Base-by-base conservation (phyloP, 2,888 invertebrate species). In the Zygaena filipendulae region DNA sequence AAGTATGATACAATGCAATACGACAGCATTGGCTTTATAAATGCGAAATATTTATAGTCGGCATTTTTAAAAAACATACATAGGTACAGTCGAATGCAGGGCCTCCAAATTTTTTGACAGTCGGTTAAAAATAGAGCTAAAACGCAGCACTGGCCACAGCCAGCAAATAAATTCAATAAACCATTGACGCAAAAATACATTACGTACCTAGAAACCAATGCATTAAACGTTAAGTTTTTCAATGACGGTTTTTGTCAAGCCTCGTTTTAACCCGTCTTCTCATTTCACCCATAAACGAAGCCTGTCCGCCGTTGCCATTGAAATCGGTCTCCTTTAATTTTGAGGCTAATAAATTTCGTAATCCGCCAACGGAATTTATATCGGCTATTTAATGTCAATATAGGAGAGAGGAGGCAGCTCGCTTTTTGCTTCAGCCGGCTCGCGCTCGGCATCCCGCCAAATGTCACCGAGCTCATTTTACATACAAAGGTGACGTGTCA, bases 301-400 rank as follows among this genome's bases (percentile, higher is more conserved):
- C 51, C 60, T 67, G 72, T 72, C 74, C 70, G 47, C 54, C 47
- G 54, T 59, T 57, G 49, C 72, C 69, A 74, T 75, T 75, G 74
- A 75, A 74, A 70, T 72, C 75, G 75, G 75, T 63, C 68, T 66
- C 71, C 54, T 75, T 77, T 74, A 75, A 74, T 75, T 77, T 74
- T 69, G 64, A 77, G 61, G 57, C 64, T 67, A 72, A 74, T 77
- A 74, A 75, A 77, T 74, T 70, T 72, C 53, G 72, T 70, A 74
- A 77, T 74, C 70, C 68, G 72, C 74, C 75, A 71, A 56, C 52
- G 55, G 71, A 71, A 72, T 75, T 71, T 74, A 74, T 74, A 72
- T 74, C 70, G 67, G 47, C 71, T 63, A 71, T 74, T 75, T 72
- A 74, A 70, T 59, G 75, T 69, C 74, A 70, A 72, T 71, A 64